Percentiles rank a stretch among this genome's conserved stretches.
These are phyloP conservation scores for Tipula unca DNA, from an alignment of 2,888 invertebrate species.

Conservation along the genomic window DNA sequence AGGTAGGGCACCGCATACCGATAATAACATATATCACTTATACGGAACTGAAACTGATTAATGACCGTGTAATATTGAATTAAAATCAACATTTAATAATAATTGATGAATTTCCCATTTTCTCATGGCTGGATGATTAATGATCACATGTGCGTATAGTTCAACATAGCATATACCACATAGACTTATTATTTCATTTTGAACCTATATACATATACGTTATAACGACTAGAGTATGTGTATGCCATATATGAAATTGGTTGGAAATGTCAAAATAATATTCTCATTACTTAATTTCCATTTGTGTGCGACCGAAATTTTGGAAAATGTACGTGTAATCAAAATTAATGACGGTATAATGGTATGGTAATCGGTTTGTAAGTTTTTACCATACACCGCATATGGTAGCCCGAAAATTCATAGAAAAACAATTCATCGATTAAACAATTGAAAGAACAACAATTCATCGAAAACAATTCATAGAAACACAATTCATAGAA, in stretches of 20 bases:
- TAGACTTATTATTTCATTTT: too few species aligned
- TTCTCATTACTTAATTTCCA: neutral
- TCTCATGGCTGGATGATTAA: neutral
- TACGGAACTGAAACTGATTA: neutral
- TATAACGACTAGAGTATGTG: too few species aligned
- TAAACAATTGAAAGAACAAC: too few species aligned
- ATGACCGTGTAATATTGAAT: neutral
- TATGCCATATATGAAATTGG: neutral
- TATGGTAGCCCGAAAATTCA: too few species aligned
- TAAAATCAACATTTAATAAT: neutral
- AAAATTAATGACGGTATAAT: neutral
- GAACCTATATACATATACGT: too few species aligned
- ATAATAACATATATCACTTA: too few species aligned
- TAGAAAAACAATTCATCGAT: too few species aligned
- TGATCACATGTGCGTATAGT: neutral
- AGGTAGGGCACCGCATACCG: too few species aligned
- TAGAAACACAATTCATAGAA: too few species aligned
- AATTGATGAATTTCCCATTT: neutral
- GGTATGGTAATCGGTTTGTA: neutral
- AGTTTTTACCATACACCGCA: too few species aligned
- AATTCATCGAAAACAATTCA: too few species aligned
- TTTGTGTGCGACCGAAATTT: neutral
- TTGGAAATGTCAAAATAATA: neutral
- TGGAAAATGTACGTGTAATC: neutral
- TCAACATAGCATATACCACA: neutral